Base-by-base conservation (phyloP, 1,140 invertebrate species). In the Potamilus streckersoni region DNA sequence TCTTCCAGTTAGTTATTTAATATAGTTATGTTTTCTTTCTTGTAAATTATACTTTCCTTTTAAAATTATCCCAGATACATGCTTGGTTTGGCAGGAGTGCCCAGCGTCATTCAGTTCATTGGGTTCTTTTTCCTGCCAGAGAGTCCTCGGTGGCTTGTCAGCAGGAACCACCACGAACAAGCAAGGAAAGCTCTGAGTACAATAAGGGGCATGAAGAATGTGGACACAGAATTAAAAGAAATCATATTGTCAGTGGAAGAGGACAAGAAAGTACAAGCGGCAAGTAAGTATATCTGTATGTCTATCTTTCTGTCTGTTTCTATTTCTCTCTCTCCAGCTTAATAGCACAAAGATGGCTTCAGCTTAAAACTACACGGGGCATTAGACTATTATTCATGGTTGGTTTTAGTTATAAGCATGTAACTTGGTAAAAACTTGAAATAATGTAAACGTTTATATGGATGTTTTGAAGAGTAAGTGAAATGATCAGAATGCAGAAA, bases 161-260 rank as follows among this genome's bases (percentile, higher is more conserved):
- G 84, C 17, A 86, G 90, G 74, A 87, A 87, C 0, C 81, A 82
- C 11, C 69, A 78, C 17, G 87, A 88, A 19, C 72, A 91, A 63
- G 92, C 92, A 0, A 69, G 83, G 27, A 76, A 80, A 58, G 90
- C 91, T 16, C 81, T 92, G 13, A 49, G 80, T 19, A 85, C 83
- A 27, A 89, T 92, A 59, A 82, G 91, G 55, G 87, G 86, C 16
- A 57, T 73, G 27, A 49, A 73, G 19, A 81, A 84, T 69, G 85
- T 88, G 5, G 77, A 86, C 0, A 76, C 77, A 12, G 85, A 86
- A 65, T 55, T 86, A 31, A 60, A 75, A 5, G 82, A 85, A n/a
- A 86, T 86, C 15, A 61, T 81, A 27, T 27, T 57, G 8, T 82
- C 80, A 4, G 79, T 86, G 20, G 73, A 82, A 58, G 79, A 83